Evolutionary conservation across 1,140 invertebrate genomes (phyloP), one percentile per base, ranked within the genome.

Genomic region (Trypoxylus dichotomus): DNA sequence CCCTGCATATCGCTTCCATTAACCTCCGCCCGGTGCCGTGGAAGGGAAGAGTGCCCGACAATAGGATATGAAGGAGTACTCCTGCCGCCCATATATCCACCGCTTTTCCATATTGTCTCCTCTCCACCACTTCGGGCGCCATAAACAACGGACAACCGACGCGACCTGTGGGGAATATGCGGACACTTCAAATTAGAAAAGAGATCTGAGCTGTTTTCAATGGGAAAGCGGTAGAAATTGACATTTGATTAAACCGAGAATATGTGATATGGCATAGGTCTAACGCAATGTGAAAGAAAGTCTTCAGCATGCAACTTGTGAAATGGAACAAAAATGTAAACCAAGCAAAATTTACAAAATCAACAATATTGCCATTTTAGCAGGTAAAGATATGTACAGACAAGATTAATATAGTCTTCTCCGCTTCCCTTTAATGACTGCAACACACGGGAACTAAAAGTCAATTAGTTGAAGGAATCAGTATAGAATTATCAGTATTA

Each of bases 41-140:
- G 85, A 99, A 99, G 1, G 98, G 98, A 79, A 98, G 89, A 43
- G 94, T 94, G 7, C 98, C 98, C 76, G 95, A 95, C 2, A 99
- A 90, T 43, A 99, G 89, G 24, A 98, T 92, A 85, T 98, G 98
- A 25, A 99, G 89, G 74, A 99, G 90, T 74, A 99, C 95, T 2
- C 97, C 97, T 73, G 96, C 96, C 27, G 96, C 95, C 98, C 97
- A 98, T 75, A 98, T 94, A 86, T 99, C 97, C 75, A 96, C 96
- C 0, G 96, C 93, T 85, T 98, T 98, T n/a, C 97, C 97, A 87
- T 98, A 99, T 78, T 94, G 90, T 86, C 95, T 92, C 82, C 94
- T 90, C 74, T 94, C 92, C 27, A 99, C 94, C 78, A 99, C 94
- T 89, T 99, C 98, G 8, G 98, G 98, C 25, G 97, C 95, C 95